These are phyloP conservation scores for Drosophila sechellia DNA, from an alignment of 1,140 invertebrate genomes.

Conservation along the genomic window DNA sequence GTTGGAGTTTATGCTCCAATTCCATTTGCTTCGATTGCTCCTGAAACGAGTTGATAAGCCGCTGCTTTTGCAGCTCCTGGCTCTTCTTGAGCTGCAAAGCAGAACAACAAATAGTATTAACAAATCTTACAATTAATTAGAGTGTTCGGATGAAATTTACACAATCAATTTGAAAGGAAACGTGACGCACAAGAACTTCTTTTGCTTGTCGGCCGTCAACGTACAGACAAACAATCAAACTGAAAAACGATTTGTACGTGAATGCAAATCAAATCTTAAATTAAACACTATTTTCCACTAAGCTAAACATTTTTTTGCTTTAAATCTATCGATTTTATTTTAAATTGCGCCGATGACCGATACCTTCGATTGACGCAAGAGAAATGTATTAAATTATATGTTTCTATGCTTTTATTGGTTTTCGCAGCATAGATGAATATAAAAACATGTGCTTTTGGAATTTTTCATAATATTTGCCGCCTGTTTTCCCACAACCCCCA, in stretches of 20 bases:
- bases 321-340: no score
- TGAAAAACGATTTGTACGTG: background rate
- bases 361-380: background rate
- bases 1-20: slow-evolving; percentile 94
- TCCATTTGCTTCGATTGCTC: slow-evolving; percentile 94
- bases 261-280: no score
- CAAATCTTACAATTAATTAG: background rate
- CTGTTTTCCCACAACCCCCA: background rate
- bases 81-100: slow-evolving; percentile 93
- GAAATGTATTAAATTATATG: background rate
- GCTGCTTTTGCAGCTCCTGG: slow-evolving; percentile 95
- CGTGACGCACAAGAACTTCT: background rate
- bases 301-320: background rate
- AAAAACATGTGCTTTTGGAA: no score
- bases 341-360: background rate
- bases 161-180: background rate
- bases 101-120: background rate
- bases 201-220: no score
- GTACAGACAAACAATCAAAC: background rate
- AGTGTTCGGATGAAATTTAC: background rate
- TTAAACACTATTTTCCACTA: background rate
- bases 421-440: background rate
- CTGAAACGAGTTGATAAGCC: slow-evolving; percentile 94
- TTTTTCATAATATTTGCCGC: background rate
- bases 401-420: background rate